A percentile compares a stretch with the other conserved stretches of the same genome.
These are phyloP conservation scores for Nannobrachium achirus DNA, from an alignment of 2,113 vertebrate species.

Conservation along the genomic window DNA sequence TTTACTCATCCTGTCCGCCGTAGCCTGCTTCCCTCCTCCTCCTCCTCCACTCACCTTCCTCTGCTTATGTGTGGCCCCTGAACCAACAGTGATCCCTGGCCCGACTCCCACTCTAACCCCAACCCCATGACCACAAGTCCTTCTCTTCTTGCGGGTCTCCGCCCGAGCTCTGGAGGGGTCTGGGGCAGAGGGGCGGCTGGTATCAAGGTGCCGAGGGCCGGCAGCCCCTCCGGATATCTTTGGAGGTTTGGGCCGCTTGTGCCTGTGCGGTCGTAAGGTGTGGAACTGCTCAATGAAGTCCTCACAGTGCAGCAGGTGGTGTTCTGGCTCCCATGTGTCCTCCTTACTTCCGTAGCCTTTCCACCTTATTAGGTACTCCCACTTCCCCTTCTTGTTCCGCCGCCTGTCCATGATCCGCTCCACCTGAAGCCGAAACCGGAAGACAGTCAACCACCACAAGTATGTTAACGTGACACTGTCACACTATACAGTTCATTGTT, in stretches of 20 bases:
- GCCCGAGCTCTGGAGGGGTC: conserved; percentile 83
- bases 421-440: conserved; percentile 77
- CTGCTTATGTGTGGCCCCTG: conserved; percentile 78
- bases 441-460: no score
- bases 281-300: conserved; percentile 98
- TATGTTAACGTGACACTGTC: no score
- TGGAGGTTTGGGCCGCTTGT: conserved; percentile 83
- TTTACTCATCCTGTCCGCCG: conserved; percentile 86
- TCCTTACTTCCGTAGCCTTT: conserved; percentile 96
- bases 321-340: conserved; percentile 97
- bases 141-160: conserved; percentile 86
- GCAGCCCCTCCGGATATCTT: conserved; percentile 71
- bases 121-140: conserved; percentile 76
- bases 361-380: conserved; percentile 98
- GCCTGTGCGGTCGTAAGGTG: conserved; percentile 83
- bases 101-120: conserved; percentile 54
- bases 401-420: conserved; percentile 97
- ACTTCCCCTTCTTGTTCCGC: conserved; percentile 97
- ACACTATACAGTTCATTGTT: no score
- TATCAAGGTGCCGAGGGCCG: conserved; percentile 65
- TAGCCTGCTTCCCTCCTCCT: conserved; percentile 74
- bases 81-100: conserved; percentile 43
- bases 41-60: conserved; percentile 72
- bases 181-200: conserved; percentile 71
- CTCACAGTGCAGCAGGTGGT: conserved; percentile 95